Conservation (phyloP, 2,113 vertebrate genomes). For the Embiotoca jacksoni region DNA sequence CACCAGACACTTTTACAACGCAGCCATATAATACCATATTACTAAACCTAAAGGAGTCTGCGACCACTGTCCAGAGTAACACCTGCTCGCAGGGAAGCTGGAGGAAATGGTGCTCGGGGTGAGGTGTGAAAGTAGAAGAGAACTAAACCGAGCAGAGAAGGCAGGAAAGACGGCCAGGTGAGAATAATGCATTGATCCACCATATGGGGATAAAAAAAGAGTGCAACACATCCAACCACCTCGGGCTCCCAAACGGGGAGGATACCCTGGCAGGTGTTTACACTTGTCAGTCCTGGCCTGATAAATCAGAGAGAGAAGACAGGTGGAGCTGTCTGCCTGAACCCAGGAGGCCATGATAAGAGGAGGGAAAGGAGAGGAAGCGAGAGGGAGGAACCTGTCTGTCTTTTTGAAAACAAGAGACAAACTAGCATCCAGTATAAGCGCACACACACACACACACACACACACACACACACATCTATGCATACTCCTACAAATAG, state of each 20-base stretch:
- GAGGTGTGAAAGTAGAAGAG: slow-evolving; percentile 43
- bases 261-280: slow-evolving; percentile 77
- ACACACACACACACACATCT: slow-evolving; percentile 6
- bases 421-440: slow-evolving; percentile 49
- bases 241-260: slow-evolving; percentile 56
- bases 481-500: background rate
- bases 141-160: slow-evolving; percentile 10
- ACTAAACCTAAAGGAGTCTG: slow-evolving; percentile 16
- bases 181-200: slow-evolving; percentile 63
- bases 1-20: slow-evolving; percentile 41
- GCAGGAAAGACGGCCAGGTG: slow-evolving; percentile 40
- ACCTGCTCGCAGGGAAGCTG: slow-evolving; percentile 40
- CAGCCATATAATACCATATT: slow-evolving; percentile 33
- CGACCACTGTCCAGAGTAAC: slow-evolving; percentile 18
- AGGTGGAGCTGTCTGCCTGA: slow-evolving; percentile 66
- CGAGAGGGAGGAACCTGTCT: slow-evolving; percentile 52
- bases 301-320: slow-evolving; percentile 74
- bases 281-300: slow-evolving; percentile 74
- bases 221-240: slow-evolving; percentile 66
- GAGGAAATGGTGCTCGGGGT: slow-evolving; percentile 32
- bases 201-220: slow-evolving; percentile 61
- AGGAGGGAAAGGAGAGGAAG: slow-evolving; percentile 43
- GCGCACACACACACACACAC: slow-evolving; percentile 23
- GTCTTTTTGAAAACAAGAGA: slow-evolving; percentile 44
- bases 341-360: slow-evolving; percentile 68